Conservation (phyloP, 2,797 vertebrate species). For the Natrix natrix region DNA sequence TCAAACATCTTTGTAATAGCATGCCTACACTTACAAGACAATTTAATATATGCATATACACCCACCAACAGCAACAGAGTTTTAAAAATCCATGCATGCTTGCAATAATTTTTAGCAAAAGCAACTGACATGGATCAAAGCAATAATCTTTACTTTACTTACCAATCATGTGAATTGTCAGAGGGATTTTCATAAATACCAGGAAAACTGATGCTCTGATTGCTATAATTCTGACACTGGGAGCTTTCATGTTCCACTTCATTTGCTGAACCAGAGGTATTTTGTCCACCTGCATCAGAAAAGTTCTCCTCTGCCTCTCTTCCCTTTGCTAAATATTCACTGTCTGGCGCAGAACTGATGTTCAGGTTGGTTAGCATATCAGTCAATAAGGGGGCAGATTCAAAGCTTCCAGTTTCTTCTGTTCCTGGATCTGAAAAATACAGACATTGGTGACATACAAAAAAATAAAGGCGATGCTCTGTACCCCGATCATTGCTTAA, state of each 20-base stretch:
- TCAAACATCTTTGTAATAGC: not conserved
- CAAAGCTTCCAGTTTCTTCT: constrained; percentile 60
- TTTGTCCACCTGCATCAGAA: constrained; percentile 20
- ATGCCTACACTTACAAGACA: not conserved
- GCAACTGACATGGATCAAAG: not conserved
- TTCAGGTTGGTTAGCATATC: constrained; percentile 49
- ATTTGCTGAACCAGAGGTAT: constrained; percentile 13
- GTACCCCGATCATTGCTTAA: not conserved
- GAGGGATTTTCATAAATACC: constrained; percentile 44
- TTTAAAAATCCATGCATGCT: not conserved
- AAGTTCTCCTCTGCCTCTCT: not conserved
- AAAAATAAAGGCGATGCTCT: constrained; percentile 24
- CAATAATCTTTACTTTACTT: constrained; percentile 48
- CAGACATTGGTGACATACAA: constrained; percentile 29
- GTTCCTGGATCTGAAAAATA: constrained; percentile 66
- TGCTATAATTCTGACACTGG: constrained; percentile 15
- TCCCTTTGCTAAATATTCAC: constrained; percentile 49
- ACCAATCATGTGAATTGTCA: constrained; percentile 54
- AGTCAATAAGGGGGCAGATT: constrained; percentile 26
- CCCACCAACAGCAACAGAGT: not conserved
- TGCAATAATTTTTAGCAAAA: not conserved
- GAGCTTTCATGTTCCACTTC: constrained; percentile 42
- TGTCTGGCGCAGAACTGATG: constrained; percentile 43
- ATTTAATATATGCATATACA: not conserved
- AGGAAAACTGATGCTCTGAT: constrained; percentile 43